A percentile compares a stretch with the other conserved stretches of the same genome.
Evolutionary conservation across 2,888 invertebrate genomes (phyloP).

Genomic region (Erebia aethiops): DNA sequence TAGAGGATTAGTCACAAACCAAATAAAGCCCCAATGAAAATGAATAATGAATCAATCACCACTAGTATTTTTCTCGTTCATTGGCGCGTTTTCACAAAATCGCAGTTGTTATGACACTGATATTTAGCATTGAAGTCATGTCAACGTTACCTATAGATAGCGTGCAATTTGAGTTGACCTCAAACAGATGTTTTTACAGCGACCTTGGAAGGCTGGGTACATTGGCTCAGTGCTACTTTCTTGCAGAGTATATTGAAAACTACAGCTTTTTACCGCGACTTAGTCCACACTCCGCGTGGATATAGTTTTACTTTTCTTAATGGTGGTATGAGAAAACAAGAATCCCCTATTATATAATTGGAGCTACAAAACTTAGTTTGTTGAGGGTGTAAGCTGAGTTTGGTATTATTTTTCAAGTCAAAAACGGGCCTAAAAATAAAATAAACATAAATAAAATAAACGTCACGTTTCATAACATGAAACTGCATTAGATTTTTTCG

Average conservation of each 20-base stretch:
- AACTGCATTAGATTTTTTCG: too few relatives aligned
- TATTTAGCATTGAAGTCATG: background rate
- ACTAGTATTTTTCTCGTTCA: constrained; percentile 40
- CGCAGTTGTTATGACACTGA: constrained; percentile 31
- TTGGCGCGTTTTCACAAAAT: constrained; percentile 35
- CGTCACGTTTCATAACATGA: too few relatives aligned
- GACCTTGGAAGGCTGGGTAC: constrained; percentile 1
- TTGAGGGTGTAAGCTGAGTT: too few relatives aligned
- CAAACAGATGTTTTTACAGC: constrained; percentile 8
- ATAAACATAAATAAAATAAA: too few relatives aligned
- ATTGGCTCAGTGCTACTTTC: constrained; percentile 14
- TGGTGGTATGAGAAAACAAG: too few relatives aligned
- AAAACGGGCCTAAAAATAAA: too few relatives aligned
- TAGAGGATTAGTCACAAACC: background rate
- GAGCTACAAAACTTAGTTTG: too few relatives aligned
- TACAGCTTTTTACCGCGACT: too few relatives aligned
- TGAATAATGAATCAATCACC: constrained; percentile 24
- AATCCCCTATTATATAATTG: too few relatives aligned
- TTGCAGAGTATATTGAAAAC: constrained; percentile 11
- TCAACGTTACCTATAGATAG: background rate
- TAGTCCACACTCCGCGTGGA: too few relatives aligned
- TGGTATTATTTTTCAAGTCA: too few relatives aligned
- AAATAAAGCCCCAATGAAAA: constrained; percentile 3
- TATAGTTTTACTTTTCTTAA: too few relatives aligned
- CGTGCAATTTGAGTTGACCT: constrained; percentile 29